phyloP scores from a whole-genome alignment of 2,888 invertebrate genomes.

The Drosophila tanythrix region DNA sequence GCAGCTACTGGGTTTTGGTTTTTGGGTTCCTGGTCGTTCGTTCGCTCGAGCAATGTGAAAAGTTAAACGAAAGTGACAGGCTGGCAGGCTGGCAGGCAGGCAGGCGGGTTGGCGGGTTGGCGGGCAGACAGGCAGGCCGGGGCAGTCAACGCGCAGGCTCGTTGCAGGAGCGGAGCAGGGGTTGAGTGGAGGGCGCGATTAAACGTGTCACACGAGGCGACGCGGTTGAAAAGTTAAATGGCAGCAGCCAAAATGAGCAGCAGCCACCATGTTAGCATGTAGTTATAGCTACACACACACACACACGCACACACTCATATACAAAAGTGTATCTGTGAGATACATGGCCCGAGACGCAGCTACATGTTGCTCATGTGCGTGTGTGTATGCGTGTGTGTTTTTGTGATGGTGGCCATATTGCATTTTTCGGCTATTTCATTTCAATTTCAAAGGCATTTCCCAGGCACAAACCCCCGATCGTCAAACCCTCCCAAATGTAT shows the following conservation, averaged over 20 bases:
- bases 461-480: slow-evolving; percentile 32
- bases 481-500: slow-evolving; percentile 11
- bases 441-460: slow-evolving; percentile 58
- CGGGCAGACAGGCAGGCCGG: slow-evolving; percentile 12
- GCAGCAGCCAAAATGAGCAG: slow-evolving; percentile 70
- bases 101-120: slow-evolving; percentile 4
- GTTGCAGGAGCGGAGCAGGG: slow-evolving; percentile 13
- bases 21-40: slow-evolving; percentile 29
- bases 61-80: slow-evolving; percentile 80
- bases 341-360: slow-evolving; percentile 21
- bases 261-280: slow-evolving; percentile 76
- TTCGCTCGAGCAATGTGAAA: slow-evolving; percentile 54
- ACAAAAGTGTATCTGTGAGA: slow-evolving; percentile 35
- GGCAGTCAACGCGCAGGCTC: slow-evolving; percentile 59
- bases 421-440: slow-evolving; percentile 54
- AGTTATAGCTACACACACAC: slow-evolving; percentile 57
- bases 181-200: slow-evolving; percentile 62
- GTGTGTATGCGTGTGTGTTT: slow-evolving; percentile 14
- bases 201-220: slow-evolving; percentile 76
- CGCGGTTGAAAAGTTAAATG: slow-evolving; percentile 79
- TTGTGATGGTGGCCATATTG: slow-evolving; percentile 65
- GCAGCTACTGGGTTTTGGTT: slow-evolving; percentile 55
- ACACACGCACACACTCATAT: slow-evolving; percentile 12
- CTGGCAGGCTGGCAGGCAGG: slow-evolving; percentile 31
- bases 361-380: slow-evolving; percentile 54